Base-by-base conservation (phyloP, 2,888 invertebrate species). In the Dione juno region DNA sequence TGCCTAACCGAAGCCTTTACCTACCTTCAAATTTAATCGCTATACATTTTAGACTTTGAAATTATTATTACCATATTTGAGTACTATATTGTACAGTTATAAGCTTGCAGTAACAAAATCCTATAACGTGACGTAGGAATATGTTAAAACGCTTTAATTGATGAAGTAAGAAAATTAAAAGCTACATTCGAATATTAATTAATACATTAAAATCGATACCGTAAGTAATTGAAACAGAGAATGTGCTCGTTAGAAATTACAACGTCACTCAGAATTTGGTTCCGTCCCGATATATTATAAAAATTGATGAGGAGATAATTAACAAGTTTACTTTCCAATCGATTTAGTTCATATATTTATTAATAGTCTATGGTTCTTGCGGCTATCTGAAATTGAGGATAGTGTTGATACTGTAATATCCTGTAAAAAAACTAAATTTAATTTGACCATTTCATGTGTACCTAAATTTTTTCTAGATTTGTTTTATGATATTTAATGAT, bases 311-410 rank as follows among this genome's bases (percentile, higher is more conserved):
- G 84, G 83, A 79, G 83, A 80, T 87, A 88, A 89, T 89, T 89
- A 89, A 89, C 87, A 84, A 87, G 88, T 85, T 85, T 81, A 84
- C 88, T 91, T 90, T 90, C 89, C 83, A 88, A 88, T 84, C 81
- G 76, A 85, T 86, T 86, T 85, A 88, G 86, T 87, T 83, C 72
- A 70, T 74, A 67, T 70, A 74, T 73, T 66, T 71, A 67, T 69
- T 53, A 7, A 48, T n/a, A 54, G 16, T 28, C 35, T 40, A 10
- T 52, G 64, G 40, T 40, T 52, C 14, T 52, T 64, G 35, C 37
- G 14, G 40, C 37, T 64, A 64, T 21, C 16, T 28, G 16, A 28
- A 57, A 50, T 61, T 61, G 11, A 40, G 54, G 7, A 16, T 61
- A 59, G 35, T 16, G 6, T 35, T n/a, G 2, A 21, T 61, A 14